Evolutionary conservation across 1,140 invertebrate genomes (phyloP), one percentile per base, ranked within the genome.

Genomic region (Maniola jurtina): DNA sequence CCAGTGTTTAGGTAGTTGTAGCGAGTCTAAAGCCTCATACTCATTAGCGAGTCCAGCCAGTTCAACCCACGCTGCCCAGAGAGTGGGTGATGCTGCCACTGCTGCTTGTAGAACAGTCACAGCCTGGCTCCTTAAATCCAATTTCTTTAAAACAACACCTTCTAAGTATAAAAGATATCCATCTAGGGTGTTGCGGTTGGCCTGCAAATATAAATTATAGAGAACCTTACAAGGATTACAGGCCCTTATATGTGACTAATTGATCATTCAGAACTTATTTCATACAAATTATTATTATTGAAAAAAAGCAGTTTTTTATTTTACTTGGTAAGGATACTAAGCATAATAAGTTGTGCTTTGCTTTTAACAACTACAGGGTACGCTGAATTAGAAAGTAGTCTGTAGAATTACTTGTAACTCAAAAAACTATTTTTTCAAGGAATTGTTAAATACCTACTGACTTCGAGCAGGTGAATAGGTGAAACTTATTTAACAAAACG

Each of bases 1-100:
- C 98, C 98, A 99, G 90, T 98, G 97, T 79, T 95, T 93, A 0
- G 97, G 97, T 34, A 99, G 82, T 45, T 92, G 89, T 7, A 97
- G 76, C 10, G 93, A 93, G 63, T 94, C 91, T 40, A 98, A 75
- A 40, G 92, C 92, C 68, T 93, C 95, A 83, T 94, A 95, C 76
- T 98, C 96, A 70, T 94, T 95, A 33, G 98, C 95, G 0, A 99
- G 89, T 2, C 94, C 93, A 6, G 96, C 94, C n/a, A 99, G 85
- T 88, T 99, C 98, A 36, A 97, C 91, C 97, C 98, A 99, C 0
- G 97, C 95, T 58, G 96, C 95, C 98, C 98, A 99, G 64, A 98
- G 93, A 73, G 97, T 94, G 10, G 98, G 97, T 70, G 95, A 93
- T 34, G 93, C 92, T 62, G 94, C 92, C 1, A 98, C 93, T 25